A percentile compares a stretch with the other conserved stretches of the same genome.
Conservation (phyloP, 2,888 invertebrate species). For the Aromia moschata region DNA sequence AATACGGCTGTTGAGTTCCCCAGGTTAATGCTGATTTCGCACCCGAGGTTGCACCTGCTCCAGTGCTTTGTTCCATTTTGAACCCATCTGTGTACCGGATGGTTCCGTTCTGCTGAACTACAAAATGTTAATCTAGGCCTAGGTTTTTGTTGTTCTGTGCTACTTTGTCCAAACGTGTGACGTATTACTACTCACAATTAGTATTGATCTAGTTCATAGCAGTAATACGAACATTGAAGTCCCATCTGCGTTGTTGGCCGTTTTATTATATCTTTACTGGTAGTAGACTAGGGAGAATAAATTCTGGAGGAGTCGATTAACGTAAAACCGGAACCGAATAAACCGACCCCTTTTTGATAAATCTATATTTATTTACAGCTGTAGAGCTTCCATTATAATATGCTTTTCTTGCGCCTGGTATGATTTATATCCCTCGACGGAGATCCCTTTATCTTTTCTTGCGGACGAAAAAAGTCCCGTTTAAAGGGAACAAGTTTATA, state of each 20-base stretch:
- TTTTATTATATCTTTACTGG: background rate
- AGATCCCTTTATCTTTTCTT: slow-evolving; percentile 8
- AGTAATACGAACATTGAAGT: background rate
- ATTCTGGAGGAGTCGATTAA: background rate
- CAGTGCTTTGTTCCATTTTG: too few species aligned
- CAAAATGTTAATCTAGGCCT: too few species aligned
- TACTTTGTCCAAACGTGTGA: too few species aligned
- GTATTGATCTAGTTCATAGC: too few species aligned
- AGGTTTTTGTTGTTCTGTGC: too few species aligned
- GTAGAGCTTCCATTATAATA: background rate
- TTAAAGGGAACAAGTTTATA: slow-evolving; percentile 13
- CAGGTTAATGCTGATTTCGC: too few species aligned
- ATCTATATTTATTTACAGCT: slow-evolving; percentile 1
- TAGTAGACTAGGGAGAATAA: background rate
- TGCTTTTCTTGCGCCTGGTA: background rate
- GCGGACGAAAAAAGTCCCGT: background rate
- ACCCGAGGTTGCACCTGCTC: too few species aligned
- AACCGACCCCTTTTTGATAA: background rate
- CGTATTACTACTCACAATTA: too few species aligned
- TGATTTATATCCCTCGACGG: slow-evolving; percentile 15
- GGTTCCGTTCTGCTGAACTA: too few species aligned
- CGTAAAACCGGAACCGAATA: background rate
- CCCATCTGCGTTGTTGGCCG: background rate
- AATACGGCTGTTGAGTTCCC: too few species aligned
- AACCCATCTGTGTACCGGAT: too few species aligned